Evolutionary conservation across 2,113 vertebrate species (phyloP), one percentile per base, ranked within the genome.

Genomic region (Heterotilapia buettikoferi): DNA sequence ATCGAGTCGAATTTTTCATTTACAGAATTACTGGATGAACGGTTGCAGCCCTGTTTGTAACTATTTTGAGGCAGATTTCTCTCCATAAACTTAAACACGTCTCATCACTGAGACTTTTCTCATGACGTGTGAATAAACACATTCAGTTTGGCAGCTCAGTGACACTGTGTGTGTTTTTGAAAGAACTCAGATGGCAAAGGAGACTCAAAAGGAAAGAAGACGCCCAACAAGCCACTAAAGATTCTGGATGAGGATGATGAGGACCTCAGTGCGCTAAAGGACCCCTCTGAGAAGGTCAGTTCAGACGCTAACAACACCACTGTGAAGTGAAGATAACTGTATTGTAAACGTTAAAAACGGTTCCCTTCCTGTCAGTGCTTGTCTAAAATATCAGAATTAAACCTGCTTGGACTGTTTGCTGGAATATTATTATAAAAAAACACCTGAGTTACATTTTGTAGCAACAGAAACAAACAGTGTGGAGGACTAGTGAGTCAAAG

Each of bases 211-310:
- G 98, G 97, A 89, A 98, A 97, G 94, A 97, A 97, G 88, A 91
- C 94, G 3, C 53, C 91, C 3, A 94, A 86, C 33, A 96, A 96
- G 83, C 95, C 96, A 2, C 95, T 97, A 63, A 97, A 97, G 78
- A 96, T 97, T 4, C 90, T 96, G 36, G 96, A 96, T 61, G 96
- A 97, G 83, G 96, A 97, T 3, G 96, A 97, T 43, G 98, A 98
- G 84, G 98, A 99, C 87, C 97, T 98, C 85, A 98, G 97, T 91
- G 97, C 98, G 90, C 97, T 98, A 88, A 99, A 98, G 92, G 97
- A 98, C 90, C 97, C 98, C 14, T 98, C 98, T 29, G 98, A 99
- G 95, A 99, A 99, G 98, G 99, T 99, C 54, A 80, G 96, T 94
- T 6, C 29, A n/a, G 7, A 21, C 43, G 4, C 57, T 11, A 13